A percentile compares a stretch with the other conserved stretches of the same genome.
Evolutionary conservation across 2,113 vertebrate genomes (phyloP).

Genomic region (Bos indicus): DNA sequence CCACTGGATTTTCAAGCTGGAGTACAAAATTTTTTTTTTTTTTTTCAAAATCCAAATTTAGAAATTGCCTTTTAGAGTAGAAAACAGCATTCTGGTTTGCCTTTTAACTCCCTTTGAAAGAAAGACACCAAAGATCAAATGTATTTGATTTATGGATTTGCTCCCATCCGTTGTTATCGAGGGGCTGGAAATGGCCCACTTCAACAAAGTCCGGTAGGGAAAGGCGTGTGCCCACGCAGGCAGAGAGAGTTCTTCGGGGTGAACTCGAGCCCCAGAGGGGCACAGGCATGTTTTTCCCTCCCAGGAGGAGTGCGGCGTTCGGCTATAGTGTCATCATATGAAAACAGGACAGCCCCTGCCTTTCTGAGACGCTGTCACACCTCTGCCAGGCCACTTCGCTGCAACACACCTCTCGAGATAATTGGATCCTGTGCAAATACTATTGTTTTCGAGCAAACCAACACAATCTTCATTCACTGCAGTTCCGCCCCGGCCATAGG

Average conservation of each 20-base stretch:
- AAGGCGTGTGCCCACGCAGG: not conserved
- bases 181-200: not conserved
- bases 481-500: not conserved
- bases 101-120: constrained; percentile 25
- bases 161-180: not conserved
- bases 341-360: not conserved
- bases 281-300: not conserved
- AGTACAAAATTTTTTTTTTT: not conserved
- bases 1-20: constrained; percentile 32
- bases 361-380: not conserved
- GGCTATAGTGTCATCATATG: not conserved
- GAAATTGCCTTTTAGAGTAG: constrained; percentile 56
- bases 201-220: not conserved
- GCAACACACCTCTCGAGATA: not conserved
- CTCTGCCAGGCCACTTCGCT: not conserved
- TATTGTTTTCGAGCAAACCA: not conserved
- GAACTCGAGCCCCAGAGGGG: accelerated
- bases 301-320: not conserved
- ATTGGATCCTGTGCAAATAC: not conserved
- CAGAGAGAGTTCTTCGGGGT: accelerated
- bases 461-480: not conserved
- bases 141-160: not conserved
- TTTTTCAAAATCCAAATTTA: constrained; percentile 50
- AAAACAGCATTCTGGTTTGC: not conserved
- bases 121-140: not conserved